A percentile compares a stretch with the other conserved stretches of the same genome.
Evolutionary conservation across 2,888 invertebrate genomes (phyloP).

Genomic region (Masnerella sp.): DNA sequence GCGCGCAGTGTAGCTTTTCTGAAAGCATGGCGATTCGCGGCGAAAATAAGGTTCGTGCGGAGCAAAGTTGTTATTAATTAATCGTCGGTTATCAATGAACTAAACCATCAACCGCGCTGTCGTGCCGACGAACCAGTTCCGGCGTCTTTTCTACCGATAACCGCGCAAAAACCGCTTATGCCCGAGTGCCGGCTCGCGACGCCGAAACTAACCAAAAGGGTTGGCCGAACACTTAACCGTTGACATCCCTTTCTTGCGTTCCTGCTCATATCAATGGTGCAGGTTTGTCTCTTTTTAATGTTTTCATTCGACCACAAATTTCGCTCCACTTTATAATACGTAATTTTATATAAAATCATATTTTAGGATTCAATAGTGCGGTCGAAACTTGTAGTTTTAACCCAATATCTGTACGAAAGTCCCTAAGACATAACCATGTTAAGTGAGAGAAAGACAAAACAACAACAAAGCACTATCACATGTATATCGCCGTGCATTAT

Average conservation of each 20-base stretch:
- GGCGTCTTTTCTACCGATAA: not conserved
- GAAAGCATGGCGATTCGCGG: constrained; percentile 52
- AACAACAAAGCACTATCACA: too few species aligned
- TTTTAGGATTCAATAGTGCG: too few species aligned
- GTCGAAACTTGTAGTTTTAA: too few species aligned
- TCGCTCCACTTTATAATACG: too few species aligned
- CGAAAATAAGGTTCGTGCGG: constrained; percentile 35
- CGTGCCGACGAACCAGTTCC: not conserved
- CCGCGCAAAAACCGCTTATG: constrained; percentile 31
- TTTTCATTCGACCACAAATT: too few species aligned
- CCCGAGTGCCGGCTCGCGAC: constrained; percentile 39
- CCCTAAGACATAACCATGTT: too few species aligned
- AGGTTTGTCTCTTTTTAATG: constrained; percentile 72
- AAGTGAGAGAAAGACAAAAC: too few species aligned
- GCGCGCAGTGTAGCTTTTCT: constrained; percentile 52
- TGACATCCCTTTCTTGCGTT: constrained; percentile 66
- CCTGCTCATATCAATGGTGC: constrained; percentile 73
- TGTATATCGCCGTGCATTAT: too few species aligned
- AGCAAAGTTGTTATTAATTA: constrained; percentile 21
- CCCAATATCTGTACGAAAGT: too few species aligned
- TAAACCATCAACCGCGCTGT: not conserved
- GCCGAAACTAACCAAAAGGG: constrained; percentile 66
- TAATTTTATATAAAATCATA: too few species aligned
- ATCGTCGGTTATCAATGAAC: constrained; percentile 5
- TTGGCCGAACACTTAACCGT: constrained; percentile 65